phyloP scores from a whole-genome alignment of 2,888 invertebrate genomes.

The Ellobium chinense region DNA sequence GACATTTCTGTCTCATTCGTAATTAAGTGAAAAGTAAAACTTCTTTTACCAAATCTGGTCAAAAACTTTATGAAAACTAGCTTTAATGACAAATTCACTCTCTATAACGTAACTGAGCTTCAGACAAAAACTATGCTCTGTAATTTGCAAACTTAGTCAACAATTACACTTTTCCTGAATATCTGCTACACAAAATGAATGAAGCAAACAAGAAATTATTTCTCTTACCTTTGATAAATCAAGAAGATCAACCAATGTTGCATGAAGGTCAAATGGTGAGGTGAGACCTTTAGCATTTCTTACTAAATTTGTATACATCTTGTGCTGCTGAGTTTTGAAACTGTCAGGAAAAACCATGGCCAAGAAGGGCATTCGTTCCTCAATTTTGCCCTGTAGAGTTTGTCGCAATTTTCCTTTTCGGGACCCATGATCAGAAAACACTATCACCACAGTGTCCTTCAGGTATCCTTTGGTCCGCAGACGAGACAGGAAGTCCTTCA shows the following conservation, averaged over 20 bases:
- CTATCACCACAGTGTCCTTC: slow-evolving; percentile 70
- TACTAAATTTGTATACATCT: slow-evolving; percentile 55
- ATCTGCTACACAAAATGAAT: too few species aligned
- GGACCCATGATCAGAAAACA: slow-evolving; percentile 76
- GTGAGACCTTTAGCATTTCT: slow-evolving; percentile 67
- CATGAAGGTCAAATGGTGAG: slow-evolving; percentile 75
- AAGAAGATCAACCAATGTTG: slow-evolving; percentile 68
- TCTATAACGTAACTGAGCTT: too few species aligned
- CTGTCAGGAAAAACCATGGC: slow-evolving; percentile 67
- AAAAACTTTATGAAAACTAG: too few species aligned
- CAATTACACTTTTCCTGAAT: too few species aligned
- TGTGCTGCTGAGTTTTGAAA: slow-evolving; percentile 61
- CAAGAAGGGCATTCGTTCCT: slow-evolving; percentile 75
- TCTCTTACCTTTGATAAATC: slow-evolving; percentile 62
- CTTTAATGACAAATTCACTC: too few species aligned
- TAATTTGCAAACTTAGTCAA: too few species aligned
- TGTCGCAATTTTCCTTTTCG: slow-evolving; percentile 66
- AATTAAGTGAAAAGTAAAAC: too few species aligned
- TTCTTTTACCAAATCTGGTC: too few species aligned
- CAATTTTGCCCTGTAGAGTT: slow-evolving; percentile 73
- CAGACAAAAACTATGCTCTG: too few species aligned
- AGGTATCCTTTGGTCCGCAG: slow-evolving; percentile 61
- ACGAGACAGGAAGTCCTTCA: slow-evolving; percentile 60
- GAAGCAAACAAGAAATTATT: not conserved
- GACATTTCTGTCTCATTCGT: too few species aligned